These are phyloP conservation scores for Popillia japonica DNA, from an alignment of 1,140 invertebrate species.

Conservation along the genomic window DNA sequence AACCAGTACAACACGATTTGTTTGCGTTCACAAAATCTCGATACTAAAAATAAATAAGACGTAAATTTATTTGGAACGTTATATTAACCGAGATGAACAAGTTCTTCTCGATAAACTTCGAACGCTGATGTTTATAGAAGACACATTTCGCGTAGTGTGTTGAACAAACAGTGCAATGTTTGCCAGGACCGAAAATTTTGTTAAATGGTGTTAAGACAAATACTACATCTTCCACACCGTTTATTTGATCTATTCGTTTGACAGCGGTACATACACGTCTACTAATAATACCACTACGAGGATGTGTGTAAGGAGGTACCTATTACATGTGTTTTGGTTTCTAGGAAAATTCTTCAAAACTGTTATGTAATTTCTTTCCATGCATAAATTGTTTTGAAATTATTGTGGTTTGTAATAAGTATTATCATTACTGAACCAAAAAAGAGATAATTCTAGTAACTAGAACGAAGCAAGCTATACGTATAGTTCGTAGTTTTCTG, in stretches of 20 bases:
- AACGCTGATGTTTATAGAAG: conserved; percentile 4
- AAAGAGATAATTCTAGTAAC: too few species aligned
- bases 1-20: too few species aligned
- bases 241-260: conserved; percentile 32
- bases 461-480: too few species aligned
- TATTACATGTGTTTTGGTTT: too few species aligned
- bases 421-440: too few species aligned
- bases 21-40: neutral
- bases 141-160: conserved; percentile 24
- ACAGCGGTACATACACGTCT: neutral
- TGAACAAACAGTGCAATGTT: conserved; percentile 15
- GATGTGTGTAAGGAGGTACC: too few species aligned
- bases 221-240: neutral
- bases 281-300: neutral
- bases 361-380: too few species aligned
- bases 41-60: conserved; percentile 25
- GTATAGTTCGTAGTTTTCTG: too few species aligned
- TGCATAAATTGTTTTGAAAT: too few species aligned
- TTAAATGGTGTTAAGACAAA: conserved; percentile 35
- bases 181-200: conserved; percentile 22
- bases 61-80: conserved; percentile 30
- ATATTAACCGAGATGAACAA: conserved; percentile 7
- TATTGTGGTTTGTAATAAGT: too few species aligned
- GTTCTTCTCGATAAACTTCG: neutral
- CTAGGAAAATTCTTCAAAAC: too few species aligned